Evolutionary conservation across 2,888 invertebrate genomes (phyloP).

Genomic region (Luffia ferchaultella): DNA sequence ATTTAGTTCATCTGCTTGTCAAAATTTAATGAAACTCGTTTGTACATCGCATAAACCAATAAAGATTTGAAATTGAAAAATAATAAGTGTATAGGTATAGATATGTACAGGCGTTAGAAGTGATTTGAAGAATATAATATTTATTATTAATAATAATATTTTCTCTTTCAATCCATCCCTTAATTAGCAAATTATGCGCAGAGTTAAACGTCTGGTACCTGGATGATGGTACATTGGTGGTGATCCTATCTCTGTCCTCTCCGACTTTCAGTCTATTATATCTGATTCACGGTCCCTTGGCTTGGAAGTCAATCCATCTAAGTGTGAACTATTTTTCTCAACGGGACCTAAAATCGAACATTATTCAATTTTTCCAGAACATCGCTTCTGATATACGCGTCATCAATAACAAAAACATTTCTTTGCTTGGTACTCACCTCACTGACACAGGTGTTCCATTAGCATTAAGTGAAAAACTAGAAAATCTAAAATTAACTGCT

Average conservation of each 20-base stretch:
- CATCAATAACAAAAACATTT: conserved; percentile 1
- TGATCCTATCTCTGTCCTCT: conserved; percentile 1
- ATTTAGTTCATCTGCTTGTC: too few species aligned
- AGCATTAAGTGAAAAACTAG: too few species aligned
- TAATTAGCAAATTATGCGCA: conserved; percentile 1
- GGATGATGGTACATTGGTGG: not conserved
- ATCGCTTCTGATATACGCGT: not conserved
- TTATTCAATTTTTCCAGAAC: not conserved
- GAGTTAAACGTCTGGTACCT: conserved; percentile 3
- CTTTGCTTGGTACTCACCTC: too few species aligned
- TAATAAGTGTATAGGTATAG: too few species aligned
- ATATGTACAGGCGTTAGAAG: too few species aligned
- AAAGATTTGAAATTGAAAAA: too few species aligned
- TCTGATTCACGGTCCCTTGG: not conserved
- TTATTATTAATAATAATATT: too few species aligned
- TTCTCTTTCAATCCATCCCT: not conserved
- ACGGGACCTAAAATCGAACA: not conserved
- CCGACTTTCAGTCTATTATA: not conserved
- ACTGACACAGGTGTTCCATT: too few species aligned
- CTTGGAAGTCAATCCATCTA: conserved; percentile 1
- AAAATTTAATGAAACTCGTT: too few species aligned
- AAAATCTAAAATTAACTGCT: not conserved
- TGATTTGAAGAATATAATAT: too few species aligned
- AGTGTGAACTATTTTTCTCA: not conserved
- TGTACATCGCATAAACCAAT: too few species aligned